A percentile compares a stretch with the other conserved stretches of the same genome.
Conservation (phyloP, 2,113 vertebrate species). For the Climacteris rufus region DNA sequence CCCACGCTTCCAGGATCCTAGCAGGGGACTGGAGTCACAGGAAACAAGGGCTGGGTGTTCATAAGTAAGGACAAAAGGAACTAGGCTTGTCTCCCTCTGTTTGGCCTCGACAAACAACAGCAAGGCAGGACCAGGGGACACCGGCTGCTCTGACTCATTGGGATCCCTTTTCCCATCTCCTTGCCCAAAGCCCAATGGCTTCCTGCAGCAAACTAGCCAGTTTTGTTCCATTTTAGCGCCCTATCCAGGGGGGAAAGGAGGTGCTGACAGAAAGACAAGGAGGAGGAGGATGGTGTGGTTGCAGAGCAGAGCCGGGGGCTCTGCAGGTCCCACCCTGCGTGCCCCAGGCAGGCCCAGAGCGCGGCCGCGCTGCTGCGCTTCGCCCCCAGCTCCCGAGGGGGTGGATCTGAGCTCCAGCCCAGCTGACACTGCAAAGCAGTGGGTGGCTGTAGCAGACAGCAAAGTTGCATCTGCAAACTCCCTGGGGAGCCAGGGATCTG, state of each 20-base stretch:
- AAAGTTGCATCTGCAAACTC: not conserved
- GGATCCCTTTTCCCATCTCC: not conserved
- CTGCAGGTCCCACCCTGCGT: not conserved
- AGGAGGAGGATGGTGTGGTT: not conserved
- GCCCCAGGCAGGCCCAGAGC: not conserved
- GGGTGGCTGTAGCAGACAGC: constrained; percentile 39
- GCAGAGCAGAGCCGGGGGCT: accelerated
- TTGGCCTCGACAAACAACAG: not conserved
- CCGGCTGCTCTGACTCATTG: not conserved
- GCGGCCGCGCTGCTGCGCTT: not conserved
- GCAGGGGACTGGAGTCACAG: not conserved
- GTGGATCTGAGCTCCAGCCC: constrained; percentile 38
- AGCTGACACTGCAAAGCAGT: constrained; percentile 32
- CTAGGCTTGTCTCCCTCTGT: not conserved
- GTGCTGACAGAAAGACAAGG: not conserved
- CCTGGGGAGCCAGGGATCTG: not conserved
- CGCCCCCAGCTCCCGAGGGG: not conserved
- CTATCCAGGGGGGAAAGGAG: not conserved
- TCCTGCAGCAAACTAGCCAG: not conserved
- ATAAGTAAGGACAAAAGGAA: not conserved
- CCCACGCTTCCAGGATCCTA: not conserved
- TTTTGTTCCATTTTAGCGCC: not conserved
- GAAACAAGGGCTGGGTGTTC: not conserved
- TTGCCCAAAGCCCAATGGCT: not conserved
- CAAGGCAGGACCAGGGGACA: not conserved